phyloP scores from a whole-genome alignment of 2,888 invertebrate genomes.

The Hyposoter didymator region DNA sequence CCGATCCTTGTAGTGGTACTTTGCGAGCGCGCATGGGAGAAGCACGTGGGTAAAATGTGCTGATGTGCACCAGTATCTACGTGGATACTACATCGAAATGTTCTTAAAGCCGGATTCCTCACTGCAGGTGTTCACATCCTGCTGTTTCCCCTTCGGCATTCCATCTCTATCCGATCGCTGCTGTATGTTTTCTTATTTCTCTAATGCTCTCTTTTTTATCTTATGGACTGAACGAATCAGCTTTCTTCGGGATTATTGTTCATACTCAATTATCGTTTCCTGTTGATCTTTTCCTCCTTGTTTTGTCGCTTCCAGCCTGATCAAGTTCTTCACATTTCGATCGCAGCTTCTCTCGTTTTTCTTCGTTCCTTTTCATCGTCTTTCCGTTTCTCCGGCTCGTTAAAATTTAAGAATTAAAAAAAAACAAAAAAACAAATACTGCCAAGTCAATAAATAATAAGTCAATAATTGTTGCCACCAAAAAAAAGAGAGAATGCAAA shows the following conservation, averaged over 20 bases:
- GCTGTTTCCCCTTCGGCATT: slow-evolving; percentile 12
- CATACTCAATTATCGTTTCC: slow-evolving; percentile 24
- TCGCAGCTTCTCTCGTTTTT: not conserved
- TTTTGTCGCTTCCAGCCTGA: not conserved
- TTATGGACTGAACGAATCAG: slow-evolving; percentile 29
- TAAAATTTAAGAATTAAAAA: not conserved
- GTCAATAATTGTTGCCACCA: too few species aligned
- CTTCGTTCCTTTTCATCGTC: not conserved
- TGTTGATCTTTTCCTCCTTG: not conserved
- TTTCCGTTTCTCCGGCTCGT: not conserved
- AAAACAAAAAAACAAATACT: not conserved
- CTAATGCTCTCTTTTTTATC: slow-evolving; percentile 12
- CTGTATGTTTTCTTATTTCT: slow-evolving; percentile 3
- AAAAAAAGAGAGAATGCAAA: too few species aligned
- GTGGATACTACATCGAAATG: slow-evolving; percentile 23
- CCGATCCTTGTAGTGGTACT: not conserved
- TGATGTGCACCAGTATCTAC: slow-evolving; percentile 33
- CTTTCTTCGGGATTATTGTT: slow-evolving; percentile 10
- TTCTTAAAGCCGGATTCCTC: slow-evolving; percentile 29
- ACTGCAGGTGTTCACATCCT: slow-evolving; percentile 5
- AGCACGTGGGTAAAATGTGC: slow-evolving; percentile 39
- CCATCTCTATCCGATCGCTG: slow-evolving; percentile 22
- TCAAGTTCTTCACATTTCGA: not conserved
- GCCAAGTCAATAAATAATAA: not conserved
- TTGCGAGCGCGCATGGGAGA: slow-evolving; percentile 7